Conservation (phyloP, 2,797 vertebrate species). For the Melanotaenia nigrans region DNA sequence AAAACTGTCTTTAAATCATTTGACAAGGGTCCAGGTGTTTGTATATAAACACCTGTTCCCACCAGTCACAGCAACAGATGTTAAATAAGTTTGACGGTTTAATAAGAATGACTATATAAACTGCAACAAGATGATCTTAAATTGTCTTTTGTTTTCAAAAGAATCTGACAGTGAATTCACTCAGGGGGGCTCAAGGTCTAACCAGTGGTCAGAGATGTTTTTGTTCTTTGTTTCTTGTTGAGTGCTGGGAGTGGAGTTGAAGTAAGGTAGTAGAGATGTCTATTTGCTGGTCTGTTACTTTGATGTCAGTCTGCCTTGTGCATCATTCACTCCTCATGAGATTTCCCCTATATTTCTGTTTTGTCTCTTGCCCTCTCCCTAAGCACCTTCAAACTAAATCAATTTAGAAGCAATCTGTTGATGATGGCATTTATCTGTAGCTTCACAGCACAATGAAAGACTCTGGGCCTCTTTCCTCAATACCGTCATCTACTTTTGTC, state of each 20-base stretch:
- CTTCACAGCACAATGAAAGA: conserved; percentile 56
- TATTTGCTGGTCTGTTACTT: conserved; percentile 43
- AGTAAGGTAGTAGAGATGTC: conserved; percentile 41
- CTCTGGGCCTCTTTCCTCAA: conserved; percentile 42
- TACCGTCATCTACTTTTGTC: conserved; percentile 56
- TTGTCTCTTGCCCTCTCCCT: conserved; percentile 31
- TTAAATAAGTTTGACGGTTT: neutral
- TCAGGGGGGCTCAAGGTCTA: neutral
- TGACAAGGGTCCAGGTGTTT: conserved; percentile 6
- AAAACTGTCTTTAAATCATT: neutral
- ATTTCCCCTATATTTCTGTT: conserved; percentile 26
- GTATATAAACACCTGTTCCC: neutral
- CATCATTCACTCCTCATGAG: conserved; percentile 58
- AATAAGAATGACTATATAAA: neutral
- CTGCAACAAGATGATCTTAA: neutral
- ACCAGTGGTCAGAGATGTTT: neutral
- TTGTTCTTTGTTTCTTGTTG: conserved; percentile 6
- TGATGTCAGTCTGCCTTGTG: conserved; percentile 33
- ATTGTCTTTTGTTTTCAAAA: neutral
- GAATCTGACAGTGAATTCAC: neutral
- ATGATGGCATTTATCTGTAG: conserved; percentile 58
- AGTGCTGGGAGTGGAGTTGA: conserved; percentile 33
- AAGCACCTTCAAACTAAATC: conserved; percentile 51
- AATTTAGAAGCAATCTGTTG: conserved; percentile 61
- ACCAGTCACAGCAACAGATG: conserved; percentile 1